phyloP scores from a whole-genome alignment of 2,113 vertebrate genomes.

The Cyphomyrus discorhynchus region DNA sequence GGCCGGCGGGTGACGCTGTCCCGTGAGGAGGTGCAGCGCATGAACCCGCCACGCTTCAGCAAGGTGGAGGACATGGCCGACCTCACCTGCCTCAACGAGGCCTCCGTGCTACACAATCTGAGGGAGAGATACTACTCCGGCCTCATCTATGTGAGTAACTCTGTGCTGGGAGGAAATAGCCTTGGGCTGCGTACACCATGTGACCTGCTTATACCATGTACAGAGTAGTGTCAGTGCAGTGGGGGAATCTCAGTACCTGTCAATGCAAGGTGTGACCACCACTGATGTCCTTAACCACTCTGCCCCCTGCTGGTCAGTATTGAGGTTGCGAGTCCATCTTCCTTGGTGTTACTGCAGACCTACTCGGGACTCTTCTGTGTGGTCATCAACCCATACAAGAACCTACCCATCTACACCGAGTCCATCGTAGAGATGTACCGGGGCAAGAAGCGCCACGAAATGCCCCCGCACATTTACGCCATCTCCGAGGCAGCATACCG shows the following conservation, averaged over 20 bases:
- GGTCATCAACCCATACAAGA: constrained; percentile 88
- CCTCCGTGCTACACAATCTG: constrained; percentile 70
- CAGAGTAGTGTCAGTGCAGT: neutral
- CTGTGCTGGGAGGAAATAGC: neutral
- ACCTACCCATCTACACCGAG: constrained; percentile 84
- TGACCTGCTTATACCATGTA: neutral
- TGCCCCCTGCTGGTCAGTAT: neutral
- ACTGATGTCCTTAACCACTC: neutral
- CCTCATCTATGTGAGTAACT: constrained; percentile 65
- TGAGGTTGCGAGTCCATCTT: neutral
- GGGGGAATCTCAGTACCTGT: neutral
- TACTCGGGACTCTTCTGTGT: constrained; percentile 90
- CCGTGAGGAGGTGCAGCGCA: constrained; percentile 68
- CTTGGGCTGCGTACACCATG: neutral
- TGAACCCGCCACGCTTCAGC: constrained; percentile 72
- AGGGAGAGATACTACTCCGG: constrained; percentile 71
- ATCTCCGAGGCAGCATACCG: constrained; percentile 84
- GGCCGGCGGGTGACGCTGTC: constrained; percentile 56
- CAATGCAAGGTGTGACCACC: neutral
- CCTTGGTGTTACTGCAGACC: constrained; percentile 55
- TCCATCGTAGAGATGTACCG: constrained; percentile 88
- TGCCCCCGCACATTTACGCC: constrained; percentile 86
- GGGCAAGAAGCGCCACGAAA: constrained; percentile 86
- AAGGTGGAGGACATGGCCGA: constrained; percentile 77
- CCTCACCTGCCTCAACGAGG: constrained; percentile 73